These are phyloP conservation scores for Hirudinaria manillensis DNA, from an alignment of 2,888 invertebrate species.

Conservation along the genomic window DNA sequence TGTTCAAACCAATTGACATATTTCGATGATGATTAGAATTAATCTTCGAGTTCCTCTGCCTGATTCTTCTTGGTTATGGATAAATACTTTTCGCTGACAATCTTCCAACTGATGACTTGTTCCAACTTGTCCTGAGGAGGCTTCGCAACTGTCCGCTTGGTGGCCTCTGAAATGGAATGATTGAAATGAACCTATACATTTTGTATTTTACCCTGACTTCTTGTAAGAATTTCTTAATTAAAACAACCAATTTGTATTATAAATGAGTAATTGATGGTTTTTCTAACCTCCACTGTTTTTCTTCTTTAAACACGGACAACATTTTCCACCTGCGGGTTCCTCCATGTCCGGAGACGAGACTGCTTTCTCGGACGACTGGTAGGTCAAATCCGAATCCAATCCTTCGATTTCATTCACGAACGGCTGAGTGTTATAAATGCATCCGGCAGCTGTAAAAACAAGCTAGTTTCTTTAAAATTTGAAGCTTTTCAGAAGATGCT, in stretches of 20 bases:
- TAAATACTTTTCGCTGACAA: constrained; percentile 47
- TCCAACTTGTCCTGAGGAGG: constrained; percentile 41
- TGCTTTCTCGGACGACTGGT: no score
- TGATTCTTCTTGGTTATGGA: constrained; percentile 33
- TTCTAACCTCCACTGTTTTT: background rate
- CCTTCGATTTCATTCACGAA: constrained; percentile 50
- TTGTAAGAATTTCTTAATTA: no score
- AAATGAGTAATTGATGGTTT: background rate
- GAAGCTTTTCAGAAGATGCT: no score
- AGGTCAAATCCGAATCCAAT: constrained; percentile 40
- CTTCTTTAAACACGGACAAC: constrained; percentile 4
- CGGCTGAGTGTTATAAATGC: constrained; percentile 46
- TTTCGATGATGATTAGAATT: no score
- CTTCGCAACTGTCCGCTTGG: no score
- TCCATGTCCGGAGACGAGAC: background rate
- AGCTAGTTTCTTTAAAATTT: background rate
- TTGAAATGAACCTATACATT: constrained; percentile 37
- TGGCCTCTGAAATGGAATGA: constrained; percentile 39
- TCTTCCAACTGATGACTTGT: constrained; percentile 51
- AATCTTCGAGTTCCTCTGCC: constrained; percentile 12
- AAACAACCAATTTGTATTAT: no score
- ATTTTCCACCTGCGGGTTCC: background rate
- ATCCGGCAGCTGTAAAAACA: constrained; percentile 46
- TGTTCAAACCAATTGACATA: no score
- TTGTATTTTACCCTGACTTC: no score